A percentile compares a stretch with the other conserved stretches of the same genome.
Evolutionary conservation across 1,140 invertebrate genomes (phyloP).

Genomic region (Ylistrum balloti): DNA sequence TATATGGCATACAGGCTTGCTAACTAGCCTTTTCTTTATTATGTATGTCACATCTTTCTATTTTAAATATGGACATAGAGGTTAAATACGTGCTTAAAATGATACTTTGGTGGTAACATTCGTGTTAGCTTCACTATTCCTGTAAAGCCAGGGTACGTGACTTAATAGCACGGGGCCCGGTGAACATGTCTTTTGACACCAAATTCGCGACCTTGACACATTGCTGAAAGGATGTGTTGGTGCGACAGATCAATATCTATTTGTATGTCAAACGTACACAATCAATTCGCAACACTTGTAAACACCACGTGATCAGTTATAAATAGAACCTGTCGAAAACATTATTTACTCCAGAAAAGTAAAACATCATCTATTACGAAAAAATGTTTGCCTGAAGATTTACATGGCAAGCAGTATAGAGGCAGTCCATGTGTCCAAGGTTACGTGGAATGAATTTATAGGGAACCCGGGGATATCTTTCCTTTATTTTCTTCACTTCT

Average conservation of each 20-base stretch:
- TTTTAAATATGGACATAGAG: no score
- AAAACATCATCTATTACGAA: background rate
- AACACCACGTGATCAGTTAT: background rate
- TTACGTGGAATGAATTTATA: background rate
- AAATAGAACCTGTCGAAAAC: background rate
- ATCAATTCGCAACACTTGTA: background rate
- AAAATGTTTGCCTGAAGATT: background rate
- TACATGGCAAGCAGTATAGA: background rate
- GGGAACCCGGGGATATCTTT: no score
- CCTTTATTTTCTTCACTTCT: no score
- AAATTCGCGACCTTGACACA: background rate
- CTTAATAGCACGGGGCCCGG: no score
- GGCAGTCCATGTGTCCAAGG: background rate
- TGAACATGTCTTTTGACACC: background rate
- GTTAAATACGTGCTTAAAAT: no score
- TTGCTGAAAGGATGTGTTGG: background rate
- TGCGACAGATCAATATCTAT: background rate
- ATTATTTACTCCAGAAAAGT: no score
- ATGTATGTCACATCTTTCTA: no score
- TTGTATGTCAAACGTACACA: background rate
- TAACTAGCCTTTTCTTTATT: no score
- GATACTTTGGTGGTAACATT: no score
- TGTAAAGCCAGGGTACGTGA: no score
- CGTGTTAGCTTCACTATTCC: no score
- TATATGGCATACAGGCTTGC: no score